Conservation (phyloP, 2,888 invertebrate genomes). For the Brenthis hecate region DNA sequence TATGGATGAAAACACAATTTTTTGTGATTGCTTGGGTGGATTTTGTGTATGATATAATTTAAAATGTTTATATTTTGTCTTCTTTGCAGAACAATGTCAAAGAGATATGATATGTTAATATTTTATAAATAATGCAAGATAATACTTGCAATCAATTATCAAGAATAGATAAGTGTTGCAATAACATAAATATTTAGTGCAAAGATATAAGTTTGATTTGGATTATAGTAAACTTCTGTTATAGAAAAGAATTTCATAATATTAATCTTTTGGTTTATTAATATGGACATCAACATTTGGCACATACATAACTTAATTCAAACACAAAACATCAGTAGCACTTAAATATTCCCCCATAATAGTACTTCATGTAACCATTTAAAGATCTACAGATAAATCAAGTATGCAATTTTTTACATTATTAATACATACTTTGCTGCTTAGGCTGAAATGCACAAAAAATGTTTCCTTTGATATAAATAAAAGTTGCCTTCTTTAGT, state of each 20-base stretch:
- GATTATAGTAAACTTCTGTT: background rate
- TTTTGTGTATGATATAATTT: background rate
- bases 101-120: slow-evolving; percentile 32
- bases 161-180: slow-evolving; percentile 5
- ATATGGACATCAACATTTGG: slow-evolving; percentile 28
- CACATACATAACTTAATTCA: slow-evolving; percentile 27
- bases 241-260: slow-evolving; percentile 6
- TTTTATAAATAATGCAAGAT: slow-evolving; percentile 22
- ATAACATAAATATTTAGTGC: slow-evolving; percentile 1
- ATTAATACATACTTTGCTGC: background rate
- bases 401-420: no score
- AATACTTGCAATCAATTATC: slow-evolving; percentile 11
- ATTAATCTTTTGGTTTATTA: slow-evolving; percentile 8
- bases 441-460: background rate
- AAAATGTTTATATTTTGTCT: background rate
- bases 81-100: slow-evolving; percentile 5
- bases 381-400: background rate
- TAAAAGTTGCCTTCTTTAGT: background rate
- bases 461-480: background rate
- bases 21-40: background rate
- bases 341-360: background rate
- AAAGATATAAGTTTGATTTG: slow-evolving; percentile 2
- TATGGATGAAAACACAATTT: no score
- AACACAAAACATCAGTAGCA: background rate
- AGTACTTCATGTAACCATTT: background rate